Percentiles rank a stretch among this genome's conserved stretches.
Evolutionary conservation across 2,113 vertebrate species (phyloP).

Genomic region (Struthidea cinerea): DNA sequence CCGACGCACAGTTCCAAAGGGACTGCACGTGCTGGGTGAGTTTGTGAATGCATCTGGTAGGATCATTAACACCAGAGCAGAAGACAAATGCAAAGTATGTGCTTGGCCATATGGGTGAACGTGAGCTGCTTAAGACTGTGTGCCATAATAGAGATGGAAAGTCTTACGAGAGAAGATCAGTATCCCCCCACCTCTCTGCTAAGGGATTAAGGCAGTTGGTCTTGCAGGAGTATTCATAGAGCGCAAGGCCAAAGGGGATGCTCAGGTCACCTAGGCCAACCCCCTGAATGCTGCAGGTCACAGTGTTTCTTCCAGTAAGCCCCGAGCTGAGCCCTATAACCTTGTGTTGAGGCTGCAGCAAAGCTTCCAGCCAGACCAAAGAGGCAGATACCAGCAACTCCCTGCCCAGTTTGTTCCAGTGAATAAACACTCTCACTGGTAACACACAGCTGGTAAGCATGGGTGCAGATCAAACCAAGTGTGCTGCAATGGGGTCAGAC

Average conservation of each 20-base stretch:
- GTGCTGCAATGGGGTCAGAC: neutral
- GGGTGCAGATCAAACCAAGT: neutral
- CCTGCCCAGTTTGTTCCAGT: neutral
- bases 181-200: constrained; percentile 27
- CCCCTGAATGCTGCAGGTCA: constrained; percentile 7
- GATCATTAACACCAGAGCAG: constrained; percentile 57
- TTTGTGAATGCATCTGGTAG: constrained; percentile 57
- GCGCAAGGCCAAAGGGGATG: neutral
- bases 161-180: constrained; percentile 54
- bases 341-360: neutral
- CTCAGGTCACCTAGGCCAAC: constrained; percentile 12
- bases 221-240: constrained; percentile 48
- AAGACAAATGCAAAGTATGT: constrained; percentile 66
- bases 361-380: neutral
- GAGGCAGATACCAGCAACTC: neutral
- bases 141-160: constrained; percentile 57
- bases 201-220: constrained; percentile 65
- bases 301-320: neutral
- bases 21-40: constrained; percentile 9
- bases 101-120: constrained; percentile 57
- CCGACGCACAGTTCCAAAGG: neutral
- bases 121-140: constrained; percentile 54
- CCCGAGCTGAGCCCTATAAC: neutral
- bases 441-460: neutral
- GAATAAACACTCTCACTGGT: neutral